Base-by-base conservation (phyloP, 2,113 vertebrate species). In the Myxocyprinus asiaticus region DNA sequence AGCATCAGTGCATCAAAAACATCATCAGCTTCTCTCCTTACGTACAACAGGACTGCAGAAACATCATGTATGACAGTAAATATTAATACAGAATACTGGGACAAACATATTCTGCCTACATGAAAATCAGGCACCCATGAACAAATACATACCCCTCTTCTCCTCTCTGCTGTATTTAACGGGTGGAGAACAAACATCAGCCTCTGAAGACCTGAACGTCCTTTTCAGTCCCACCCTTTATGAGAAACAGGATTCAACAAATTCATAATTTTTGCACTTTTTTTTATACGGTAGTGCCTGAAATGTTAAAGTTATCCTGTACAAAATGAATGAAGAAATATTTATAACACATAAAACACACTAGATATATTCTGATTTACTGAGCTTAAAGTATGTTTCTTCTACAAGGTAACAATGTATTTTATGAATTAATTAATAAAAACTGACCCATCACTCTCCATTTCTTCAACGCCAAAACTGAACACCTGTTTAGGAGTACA, bases 1-100 rank as follows among this genome's bases (percentile, higher is more conserved):
- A 99, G 90, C 96, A 99, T 98, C 90, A 99, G 89, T 9, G 97
- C 97, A 58, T 99, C 97, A 69, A 98, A 99, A 84, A 99, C 97
- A 45, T 99, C 97, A 42, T 99, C 97, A 0, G 93, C 91, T 90
- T 98, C 97, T 87, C 96, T 98, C 86, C 97, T 93, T 80, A 99
- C 97, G 4, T 99, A 99, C 83, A 99, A 84, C 76, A 99, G 93
- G 85, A 99, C 97, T 99, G 91, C 76, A 66, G 83, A 79, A 74
- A 84, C 7, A 50, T 48, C 8, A 67, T 11, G 66, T n/a, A 6
- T 58, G n/a, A 67, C 42, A 59, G 17, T 11, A 15, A 59, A n/a
- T 10, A 47, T 45, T 45, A 14, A 45, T 17, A 59, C 6, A 70
- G 4, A 55, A 17, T 7, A 69, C 7, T 69, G 17, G n/a, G 17